Percentiles rank a stretch among this genome's conserved stretches.
Conservation (phyloP, 2,888 invertebrate species). For the Stenodema calcarata region DNA sequence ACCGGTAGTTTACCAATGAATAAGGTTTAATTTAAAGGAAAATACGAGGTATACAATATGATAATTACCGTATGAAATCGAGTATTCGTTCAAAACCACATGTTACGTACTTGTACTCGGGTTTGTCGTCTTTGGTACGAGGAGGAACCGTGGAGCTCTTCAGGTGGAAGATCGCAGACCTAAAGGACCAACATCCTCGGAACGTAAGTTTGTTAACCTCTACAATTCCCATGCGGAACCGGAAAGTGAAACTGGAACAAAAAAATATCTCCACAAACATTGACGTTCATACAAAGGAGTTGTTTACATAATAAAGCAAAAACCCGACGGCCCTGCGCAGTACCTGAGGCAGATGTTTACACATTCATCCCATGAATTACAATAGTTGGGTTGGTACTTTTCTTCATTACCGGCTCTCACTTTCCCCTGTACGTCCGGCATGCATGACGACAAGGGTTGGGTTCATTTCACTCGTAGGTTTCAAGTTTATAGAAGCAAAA, state of each 20-base stretch:
- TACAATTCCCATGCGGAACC: constrained; percentile 5
- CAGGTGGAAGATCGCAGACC: too few relatives aligned
- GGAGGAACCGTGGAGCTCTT: too few relatives aligned
- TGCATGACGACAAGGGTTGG: not conserved
- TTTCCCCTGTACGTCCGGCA: not conserved
- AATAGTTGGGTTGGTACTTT: not conserved
- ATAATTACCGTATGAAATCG: too few relatives aligned
- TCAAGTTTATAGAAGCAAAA: not conserved
- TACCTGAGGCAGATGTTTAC: not conserved
- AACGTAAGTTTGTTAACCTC: not conserved
- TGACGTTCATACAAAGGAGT: not conserved
- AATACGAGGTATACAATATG: too few relatives aligned
- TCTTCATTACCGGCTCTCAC: not conserved
- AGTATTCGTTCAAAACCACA: too few relatives aligned
- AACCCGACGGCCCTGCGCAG: not conserved
- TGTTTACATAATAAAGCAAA: constrained; percentile 5
- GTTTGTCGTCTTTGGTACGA: too few relatives aligned
- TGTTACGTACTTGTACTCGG: too few relatives aligned
- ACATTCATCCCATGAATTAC: not conserved
- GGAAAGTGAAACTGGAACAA: constrained; percentile 24
- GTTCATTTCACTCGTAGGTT: not conserved
- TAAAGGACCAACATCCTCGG: not conserved
- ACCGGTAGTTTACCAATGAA: too few relatives aligned
- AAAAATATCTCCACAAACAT: not conserved
- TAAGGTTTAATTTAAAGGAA: too few relatives aligned